Evolutionary conservation across 2,113 vertebrate species (phyloP).

Genomic region (Setophaga coronata): DNA sequence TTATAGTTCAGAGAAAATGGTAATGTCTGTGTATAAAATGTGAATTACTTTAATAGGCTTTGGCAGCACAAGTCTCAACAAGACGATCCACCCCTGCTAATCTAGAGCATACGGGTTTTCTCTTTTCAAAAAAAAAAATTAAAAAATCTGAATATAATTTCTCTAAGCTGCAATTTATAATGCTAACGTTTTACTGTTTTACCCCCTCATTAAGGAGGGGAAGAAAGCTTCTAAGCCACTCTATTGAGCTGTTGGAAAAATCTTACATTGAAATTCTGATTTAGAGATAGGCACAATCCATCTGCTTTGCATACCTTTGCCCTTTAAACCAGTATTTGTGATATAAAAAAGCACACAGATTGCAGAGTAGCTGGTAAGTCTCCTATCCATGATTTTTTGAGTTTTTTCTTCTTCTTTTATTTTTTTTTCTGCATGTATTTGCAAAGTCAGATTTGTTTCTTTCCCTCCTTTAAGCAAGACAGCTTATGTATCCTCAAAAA

Average conservation of each 20-base stretch:
- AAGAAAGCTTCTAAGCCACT: neutral
- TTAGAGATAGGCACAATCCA: neutral
- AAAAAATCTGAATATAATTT: slow-evolving; percentile 13
- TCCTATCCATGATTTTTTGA: neutral
- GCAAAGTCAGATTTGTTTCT: neutral
- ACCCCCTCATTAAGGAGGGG: neutral
- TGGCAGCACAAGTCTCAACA: slow-evolving; percentile 54
- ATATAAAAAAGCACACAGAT: neutral
- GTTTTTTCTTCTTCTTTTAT: accelerated
- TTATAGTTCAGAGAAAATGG: slow-evolving; percentile 60
- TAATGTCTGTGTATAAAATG: slow-evolving; percentile 54
- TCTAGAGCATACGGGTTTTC: neutral
- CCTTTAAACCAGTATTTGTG: slow-evolving; percentile 21
- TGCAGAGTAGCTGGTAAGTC: neutral
- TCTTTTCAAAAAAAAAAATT: neutral
- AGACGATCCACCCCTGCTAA: slow-evolving; percentile 17
- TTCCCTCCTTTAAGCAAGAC: neutral
- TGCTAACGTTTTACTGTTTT: neutral
- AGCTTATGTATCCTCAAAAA: neutral
- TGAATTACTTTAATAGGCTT: slow-evolving; percentile 62
- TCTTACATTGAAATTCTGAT: slow-evolving; percentile 20
- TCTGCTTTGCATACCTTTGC: slow-evolving; percentile 45
- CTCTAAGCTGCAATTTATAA: slow-evolving; percentile 45
- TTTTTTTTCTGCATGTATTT: neutral
- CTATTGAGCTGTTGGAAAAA: neutral